Evolutionary conservation across 2,888 invertebrate genomes (phyloP), one percentile per base, ranked within the genome.

Genomic region (Calliphora vomitoria): DNA sequence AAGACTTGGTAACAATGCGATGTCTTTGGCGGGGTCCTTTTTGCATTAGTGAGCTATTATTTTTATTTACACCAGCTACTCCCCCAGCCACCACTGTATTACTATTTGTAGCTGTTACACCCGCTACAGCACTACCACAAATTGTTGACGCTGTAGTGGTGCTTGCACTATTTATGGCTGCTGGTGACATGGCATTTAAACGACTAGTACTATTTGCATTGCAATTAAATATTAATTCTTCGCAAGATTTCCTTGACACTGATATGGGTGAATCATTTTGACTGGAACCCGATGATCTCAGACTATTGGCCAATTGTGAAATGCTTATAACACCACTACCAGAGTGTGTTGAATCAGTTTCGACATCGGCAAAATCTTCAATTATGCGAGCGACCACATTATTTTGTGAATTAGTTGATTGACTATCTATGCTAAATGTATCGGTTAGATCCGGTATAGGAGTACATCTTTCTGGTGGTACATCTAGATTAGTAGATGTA

Each of bases 331-430:
- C 79, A 74, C 89, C 94, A 94, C 80, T 88, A 38, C 91, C 88
- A 75, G 90, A 89, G 31, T 91, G 91, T 58, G 89, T 86, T 94
- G 94, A 91, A 94, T 95, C 95, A 82, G 94, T 94, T 92, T 95
- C 95, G 47, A 95, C 94, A 90, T 95, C 95, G 0, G 95, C 95
- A 89, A 95, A 95, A 90, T 95, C 95, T 3, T 95, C 95, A 90
- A 95, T 92, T 87, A 95, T 95, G 71, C 95, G 95, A 75, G 95
- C 95, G 0, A 95, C 95, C 8, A 95, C 95, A 74, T 95, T 95
- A 88, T 94, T 95, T 89, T 95, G 95, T 83, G 87, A 87, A 71
- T 79, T 87, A 8, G 79, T 87, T 64, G 87, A 85, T 66, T 87
- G 87, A 53, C 87, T 87, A 79, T 87, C 87, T 71, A 85, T 85